Evolutionary conservation across 2,113 vertebrate genomes (phyloP).

Genomic region (Myotis lucifugus): DNA sequence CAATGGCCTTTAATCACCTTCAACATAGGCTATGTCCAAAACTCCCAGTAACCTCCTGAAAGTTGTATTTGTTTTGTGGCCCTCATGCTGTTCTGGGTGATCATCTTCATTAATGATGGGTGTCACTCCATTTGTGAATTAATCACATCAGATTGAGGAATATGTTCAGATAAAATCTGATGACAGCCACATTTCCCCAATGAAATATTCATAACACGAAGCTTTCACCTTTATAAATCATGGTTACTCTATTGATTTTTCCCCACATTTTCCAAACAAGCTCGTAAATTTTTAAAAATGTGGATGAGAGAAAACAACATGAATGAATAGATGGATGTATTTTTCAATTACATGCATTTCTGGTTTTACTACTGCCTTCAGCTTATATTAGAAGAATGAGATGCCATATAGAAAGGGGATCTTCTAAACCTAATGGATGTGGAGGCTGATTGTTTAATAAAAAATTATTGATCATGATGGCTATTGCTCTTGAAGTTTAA

Average conservation of each 20-base stretch:
- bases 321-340: constrained; percentile 69
- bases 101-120: constrained; percentile 53
- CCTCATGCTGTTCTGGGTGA: constrained; percentile 23
- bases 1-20: neutral
- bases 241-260: constrained; percentile 72
- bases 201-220: constrained; percentile 77
- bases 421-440: constrained; percentile 27
- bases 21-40: neutral
- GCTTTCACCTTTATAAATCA: constrained; percentile 78
- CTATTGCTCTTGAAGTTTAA: constrained; percentile 43
- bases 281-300: constrained; percentile 75
- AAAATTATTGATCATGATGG: constrained; percentile 37
- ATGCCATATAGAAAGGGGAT: neutral
- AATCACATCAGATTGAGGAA: constrained; percentile 73
- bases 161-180: constrained; percentile 64
- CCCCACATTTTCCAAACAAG: constrained; percentile 73
- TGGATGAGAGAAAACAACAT: constrained; percentile 74
- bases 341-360: constrained; percentile 74
- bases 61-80: neutral
- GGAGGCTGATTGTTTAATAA: constrained; percentile 60
- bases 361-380: constrained; percentile 65
- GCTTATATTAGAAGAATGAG: constrained; percentile 46
- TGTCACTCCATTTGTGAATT: constrained; percentile 66
- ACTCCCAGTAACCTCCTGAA: neutral
- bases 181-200: constrained; percentile 66